Conservation (phyloP, 1,140 invertebrate species). For the Odontomachus brunneus region DNA sequence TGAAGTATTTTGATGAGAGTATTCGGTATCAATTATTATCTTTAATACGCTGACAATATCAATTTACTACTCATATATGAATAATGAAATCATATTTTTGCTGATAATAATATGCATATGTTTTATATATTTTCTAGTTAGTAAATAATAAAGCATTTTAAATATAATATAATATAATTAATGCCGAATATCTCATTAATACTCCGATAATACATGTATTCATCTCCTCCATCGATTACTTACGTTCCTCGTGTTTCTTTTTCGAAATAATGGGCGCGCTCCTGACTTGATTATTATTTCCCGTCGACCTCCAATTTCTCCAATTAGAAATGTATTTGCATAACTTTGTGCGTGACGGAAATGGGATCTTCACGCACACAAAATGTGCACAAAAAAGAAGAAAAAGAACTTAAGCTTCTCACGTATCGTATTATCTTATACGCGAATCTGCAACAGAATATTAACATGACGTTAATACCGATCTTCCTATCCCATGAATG, state of each 20-base stretch:
- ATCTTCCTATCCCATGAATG: neutral
- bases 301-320: neutral
- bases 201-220: slow-evolving; percentile 15
- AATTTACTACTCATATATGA: neutral
- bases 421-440: slow-evolving; percentile 20
- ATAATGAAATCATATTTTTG: slow-evolving; percentile 12
- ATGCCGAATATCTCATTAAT: slow-evolving; percentile 5
- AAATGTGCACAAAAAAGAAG: neutral
- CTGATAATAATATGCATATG: neutral
- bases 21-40: slow-evolving; percentile 19
- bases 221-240: neutral
- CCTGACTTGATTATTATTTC: slow-evolving; percentile 26
- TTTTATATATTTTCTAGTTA: slow-evolving; percentile 1
- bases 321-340: slow-evolving; percentile 41
- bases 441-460: slow-evolving; percentile 16
- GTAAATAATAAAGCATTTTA: neutral
- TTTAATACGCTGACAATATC: slow-evolving; percentile 12
- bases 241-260: slow-evolving; percentile 11
- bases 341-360: slow-evolving; percentile 30
- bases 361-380: neutral
- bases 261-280: neutral
- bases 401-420: slow-evolving; percentile 18
- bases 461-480: neutral
- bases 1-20: slow-evolving; percentile 2
- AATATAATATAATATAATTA: neutral